Evolutionary conservation across 2,888 invertebrate species (phyloP).

Genomic region (Eretmocerus hayati): DNA sequence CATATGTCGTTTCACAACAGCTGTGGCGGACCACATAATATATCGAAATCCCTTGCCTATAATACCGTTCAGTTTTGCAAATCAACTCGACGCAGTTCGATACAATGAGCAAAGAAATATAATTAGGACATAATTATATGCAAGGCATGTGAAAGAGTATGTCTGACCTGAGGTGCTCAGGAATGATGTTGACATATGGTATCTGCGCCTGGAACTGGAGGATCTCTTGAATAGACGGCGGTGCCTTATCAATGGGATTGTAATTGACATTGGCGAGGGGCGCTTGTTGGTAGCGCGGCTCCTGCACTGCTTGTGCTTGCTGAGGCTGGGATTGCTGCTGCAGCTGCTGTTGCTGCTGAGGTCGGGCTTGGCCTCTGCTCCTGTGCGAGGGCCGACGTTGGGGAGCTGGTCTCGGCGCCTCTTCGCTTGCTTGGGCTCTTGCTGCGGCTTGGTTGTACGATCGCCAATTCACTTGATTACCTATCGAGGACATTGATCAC

Average conservation of each 20-base stretch:
- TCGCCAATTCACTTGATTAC: slow-evolving; percentile 40
- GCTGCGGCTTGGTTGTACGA: slow-evolving; percentile 28
- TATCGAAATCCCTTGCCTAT: too few species aligned
- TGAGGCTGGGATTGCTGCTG: slow-evolving; percentile 15
- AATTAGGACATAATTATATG: too few species aligned
- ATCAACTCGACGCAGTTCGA: too few species aligned
- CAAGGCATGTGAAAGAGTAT: too few species aligned
- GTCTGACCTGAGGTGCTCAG: slow-evolving; percentile 30
- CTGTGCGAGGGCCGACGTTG: slow-evolving; percentile 12
- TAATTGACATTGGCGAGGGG: slow-evolving; percentile 27
- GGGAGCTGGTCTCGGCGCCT: slow-evolving; percentile 4
- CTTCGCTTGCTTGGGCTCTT: background rate
- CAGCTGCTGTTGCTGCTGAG: slow-evolving; percentile 16
- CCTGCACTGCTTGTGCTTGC: slow-evolving; percentile 18
- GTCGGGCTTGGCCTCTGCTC: slow-evolving; percentile 11
- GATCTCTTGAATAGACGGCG: slow-evolving; percentile 38
- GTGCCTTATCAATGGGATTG: slow-evolving; percentile 35
- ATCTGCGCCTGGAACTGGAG: slow-evolving; percentile 40
- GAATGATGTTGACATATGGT: slow-evolving; percentile 41
- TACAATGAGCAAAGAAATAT: too few species aligned
- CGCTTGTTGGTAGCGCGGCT: slow-evolving; percentile 19
- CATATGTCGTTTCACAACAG: too few species aligned
- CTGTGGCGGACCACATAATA: too few species aligned
- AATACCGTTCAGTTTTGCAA: too few species aligned
- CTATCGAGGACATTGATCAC: too few species aligned